These are phyloP conservation scores for Tretioscincus oriximinensis DNA, from an alignment of 2,113 vertebrate genomes.

Conservation along the genomic window DNA sequence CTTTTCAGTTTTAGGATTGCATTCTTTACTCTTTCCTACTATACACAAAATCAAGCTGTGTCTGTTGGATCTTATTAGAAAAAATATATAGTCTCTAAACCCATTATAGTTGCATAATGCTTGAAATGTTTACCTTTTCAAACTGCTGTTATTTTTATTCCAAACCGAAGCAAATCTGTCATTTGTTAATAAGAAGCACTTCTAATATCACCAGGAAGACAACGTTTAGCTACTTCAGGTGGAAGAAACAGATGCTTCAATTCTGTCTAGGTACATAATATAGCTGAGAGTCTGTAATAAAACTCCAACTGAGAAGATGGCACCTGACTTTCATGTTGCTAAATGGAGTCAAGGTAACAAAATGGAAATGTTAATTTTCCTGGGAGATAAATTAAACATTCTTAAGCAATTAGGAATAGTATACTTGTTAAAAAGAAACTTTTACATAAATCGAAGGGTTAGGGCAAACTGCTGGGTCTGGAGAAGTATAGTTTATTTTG, in stretches of 20 bases:
- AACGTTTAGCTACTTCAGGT: conserved; percentile 1
- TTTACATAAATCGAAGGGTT: not conserved
- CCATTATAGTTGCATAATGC: not conserved
- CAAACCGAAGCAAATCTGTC: conserved; percentile 16
- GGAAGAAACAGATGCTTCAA: conserved; percentile 20
- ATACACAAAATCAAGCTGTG: not conserved
- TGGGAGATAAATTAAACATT: conserved; percentile 4
- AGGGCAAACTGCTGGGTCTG: not conserved
- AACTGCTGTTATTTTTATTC: not conserved
- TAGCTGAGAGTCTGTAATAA: conserved; percentile 25
- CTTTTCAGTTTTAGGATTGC: not conserved
- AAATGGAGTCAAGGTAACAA: conserved; percentile 4
- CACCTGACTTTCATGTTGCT: not conserved
- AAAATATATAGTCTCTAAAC: not conserved
- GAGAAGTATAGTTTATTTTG: not conserved
- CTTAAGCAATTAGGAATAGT: not conserved
- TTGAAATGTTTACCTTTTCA: not conserved
- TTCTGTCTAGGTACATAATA: conserved; percentile 1
- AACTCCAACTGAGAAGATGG: not conserved
- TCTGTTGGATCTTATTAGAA: no score
- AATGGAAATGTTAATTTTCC: not conserved
- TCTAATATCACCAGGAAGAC: conserved; percentile 16
- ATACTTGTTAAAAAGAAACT: not conserved
- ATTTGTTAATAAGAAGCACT: not conserved
- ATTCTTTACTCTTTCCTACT: no score